Conservation (phyloP, 1,140 invertebrate genomes). For the Mesaphorura yosii region DNA sequence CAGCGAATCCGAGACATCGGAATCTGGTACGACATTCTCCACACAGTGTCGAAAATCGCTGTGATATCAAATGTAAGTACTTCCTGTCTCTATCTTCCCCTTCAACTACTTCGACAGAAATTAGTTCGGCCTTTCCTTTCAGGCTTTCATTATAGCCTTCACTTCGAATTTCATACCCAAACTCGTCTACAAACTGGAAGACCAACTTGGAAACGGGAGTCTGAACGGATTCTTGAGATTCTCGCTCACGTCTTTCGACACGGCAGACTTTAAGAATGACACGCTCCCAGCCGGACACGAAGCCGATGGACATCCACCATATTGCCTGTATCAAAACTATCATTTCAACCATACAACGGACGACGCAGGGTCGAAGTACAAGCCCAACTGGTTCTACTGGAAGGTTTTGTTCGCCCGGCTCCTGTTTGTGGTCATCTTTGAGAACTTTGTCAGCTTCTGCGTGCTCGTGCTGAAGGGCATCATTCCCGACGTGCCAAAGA, state of each 20-base stretch:
- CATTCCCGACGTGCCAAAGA: conserved; percentile 70
- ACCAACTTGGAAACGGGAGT: conserved; percentile 35
- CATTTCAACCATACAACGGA: conserved; percentile 17
- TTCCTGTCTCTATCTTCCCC: not conserved
- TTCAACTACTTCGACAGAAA: not conserved
- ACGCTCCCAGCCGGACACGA: conserved; percentile 7
- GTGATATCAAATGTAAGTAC: conserved; percentile 84
- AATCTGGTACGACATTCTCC: conserved; percentile 83
- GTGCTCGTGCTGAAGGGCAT: conserved; percentile 65
- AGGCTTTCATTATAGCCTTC: conserved; percentile 98
- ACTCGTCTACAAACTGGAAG: conserved; percentile 54
- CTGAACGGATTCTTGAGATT: conserved; percentile 69
- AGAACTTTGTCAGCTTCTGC: conserved; percentile 72
- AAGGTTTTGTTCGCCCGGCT: conserved; percentile 67
- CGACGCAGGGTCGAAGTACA: conserved; percentile 14
- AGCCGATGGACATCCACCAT: not conserved
- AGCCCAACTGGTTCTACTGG: conserved; percentile 28
- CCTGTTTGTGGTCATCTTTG: conserved; percentile 83
- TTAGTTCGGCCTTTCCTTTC: conserved; percentile 12
- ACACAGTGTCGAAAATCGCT: conserved; percentile 75
- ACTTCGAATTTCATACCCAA: conserved; percentile 94
- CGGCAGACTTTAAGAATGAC: conserved; percentile 49
- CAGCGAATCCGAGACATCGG: conserved; percentile 75
- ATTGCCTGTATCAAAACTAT: conserved; percentile 1
- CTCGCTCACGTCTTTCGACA: conserved; percentile 69